These are phyloP conservation scores for Thamnophis elegans DNA, from an alignment of 2,797 vertebrate species.

Conservation along the genomic window DNA sequence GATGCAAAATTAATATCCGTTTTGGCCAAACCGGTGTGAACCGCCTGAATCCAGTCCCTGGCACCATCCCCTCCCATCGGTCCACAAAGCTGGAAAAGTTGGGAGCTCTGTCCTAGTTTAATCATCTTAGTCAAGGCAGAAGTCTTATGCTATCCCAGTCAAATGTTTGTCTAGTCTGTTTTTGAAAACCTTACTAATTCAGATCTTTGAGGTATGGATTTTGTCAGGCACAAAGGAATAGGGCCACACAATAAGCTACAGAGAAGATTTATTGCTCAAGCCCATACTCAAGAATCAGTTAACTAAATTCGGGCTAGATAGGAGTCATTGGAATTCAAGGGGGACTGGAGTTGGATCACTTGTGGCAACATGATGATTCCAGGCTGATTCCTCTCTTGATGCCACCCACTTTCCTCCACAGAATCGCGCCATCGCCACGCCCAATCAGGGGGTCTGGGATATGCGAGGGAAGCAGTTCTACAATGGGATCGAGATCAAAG, in stretches of 20 bases:
- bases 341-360: not conserved
- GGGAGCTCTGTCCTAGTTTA: not conserved
- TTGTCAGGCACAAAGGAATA: not conserved
- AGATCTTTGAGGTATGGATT: not conserved
- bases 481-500: conserved; percentile 99
- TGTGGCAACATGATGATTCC: not conserved
- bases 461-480: conserved; percentile 99
- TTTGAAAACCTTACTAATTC: not conserved
- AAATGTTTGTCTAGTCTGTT: not conserved
- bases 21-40: too few relatives aligned
- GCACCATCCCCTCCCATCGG: too few relatives aligned
- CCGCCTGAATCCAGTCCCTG: too few relatives aligned
- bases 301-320: not conserved
- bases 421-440: conserved; percentile 98
- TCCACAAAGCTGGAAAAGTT: too few relatives aligned
- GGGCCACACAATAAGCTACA: not conserved
- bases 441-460: conserved; percentile 99
- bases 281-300: not conserved
- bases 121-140: not conserved
- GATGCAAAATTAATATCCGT: too few relatives aligned
- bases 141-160: not conserved
- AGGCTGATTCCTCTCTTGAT: not conserved
- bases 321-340: not conserved
- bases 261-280: not conserved
- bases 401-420: conserved; percentile 56